Evolutionary conservation across 2,797 vertebrate species (phyloP), one percentile per base, ranked within the genome.

Genomic region (Loris lydekkerianus): DNA sequence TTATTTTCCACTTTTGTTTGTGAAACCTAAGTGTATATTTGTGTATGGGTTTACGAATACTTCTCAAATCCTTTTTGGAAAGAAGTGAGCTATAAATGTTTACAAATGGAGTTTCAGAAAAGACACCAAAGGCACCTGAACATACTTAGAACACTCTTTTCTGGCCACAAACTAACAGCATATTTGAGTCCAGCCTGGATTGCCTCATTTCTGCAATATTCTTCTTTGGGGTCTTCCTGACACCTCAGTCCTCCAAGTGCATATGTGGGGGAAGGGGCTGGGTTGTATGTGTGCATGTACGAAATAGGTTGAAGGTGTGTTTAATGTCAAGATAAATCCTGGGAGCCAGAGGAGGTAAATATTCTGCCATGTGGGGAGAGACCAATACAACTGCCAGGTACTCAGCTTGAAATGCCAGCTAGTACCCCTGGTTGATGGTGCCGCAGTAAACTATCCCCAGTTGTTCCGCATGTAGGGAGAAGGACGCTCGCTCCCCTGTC

Each of bases 401-500:
- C 53, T 37, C 25, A 1, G 69, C 53, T 67, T 21, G 15, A 81
- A 69, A 61, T 18, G 73, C 63, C 65, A 75, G 27, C 43, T 27
- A 2, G 20, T 2, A 23, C 21, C 40, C 83, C 1, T 13, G 40
- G 8, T 25, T 4, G 34, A 17, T 17, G 31, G 29, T 31, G 53
- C 65, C 13, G 25, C 21, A 34, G 21, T 85, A 34, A 53, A 85
- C 82, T 25, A 18, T 9, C 53, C 11, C 7, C 40, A 53, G 1
- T 29, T 7, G 23, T 13, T 73, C 29, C 0, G 1, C 7, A 10
- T 0, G 2, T 4, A 13, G 0, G 1, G 14, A 27, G 65, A 61
- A 89, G 81, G 49, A 53, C 31, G 49, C 60, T 20, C 11, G 34
- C 6, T 11, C n/a, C 31, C 61, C 53, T 21, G 2, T 46, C 17